phyloP scores from a whole-genome alignment of 2,113 vertebrate species.

The Sceloporus undulatus region DNA sequence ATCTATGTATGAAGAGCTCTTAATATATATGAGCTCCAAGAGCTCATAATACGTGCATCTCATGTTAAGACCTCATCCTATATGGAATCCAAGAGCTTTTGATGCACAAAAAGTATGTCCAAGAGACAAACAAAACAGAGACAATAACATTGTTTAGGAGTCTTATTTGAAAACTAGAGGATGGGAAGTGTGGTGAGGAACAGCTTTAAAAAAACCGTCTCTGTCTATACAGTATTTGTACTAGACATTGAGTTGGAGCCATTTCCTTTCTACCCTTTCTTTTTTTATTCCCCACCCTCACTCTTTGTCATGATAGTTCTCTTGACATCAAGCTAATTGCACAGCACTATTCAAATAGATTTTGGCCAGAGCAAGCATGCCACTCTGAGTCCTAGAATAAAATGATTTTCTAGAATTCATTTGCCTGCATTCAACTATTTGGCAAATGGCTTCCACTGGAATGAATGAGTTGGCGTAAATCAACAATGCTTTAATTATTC shows the following conservation, averaged over 20 bases:
- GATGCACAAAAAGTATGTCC: not conserved
- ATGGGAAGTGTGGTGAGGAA: not conserved
- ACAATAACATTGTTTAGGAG: not conserved
- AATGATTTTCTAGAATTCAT: slow-evolving; percentile 39
- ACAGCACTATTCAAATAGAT: not conserved
- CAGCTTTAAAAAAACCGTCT: slow-evolving; percentile 3
- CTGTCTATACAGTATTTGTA: not conserved
- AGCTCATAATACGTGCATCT: too few species aligned
- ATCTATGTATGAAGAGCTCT: too few species aligned
- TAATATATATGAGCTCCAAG: too few species aligned
- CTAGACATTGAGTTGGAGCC: not conserved
- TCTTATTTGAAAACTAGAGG: not conserved
- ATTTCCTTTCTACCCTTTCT: not conserved
- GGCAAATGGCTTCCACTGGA: slow-evolving; percentile 50
- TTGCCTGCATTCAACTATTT: slow-evolving; percentile 49
- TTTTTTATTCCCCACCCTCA: not conserved
- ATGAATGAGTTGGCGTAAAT: slow-evolving; percentile 48
- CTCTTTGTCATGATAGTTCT: slow-evolving; percentile 19
- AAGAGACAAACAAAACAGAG: not conserved
- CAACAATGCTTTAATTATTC: slow-evolving; percentile 51
- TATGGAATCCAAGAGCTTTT: slow-evolving; percentile 6
- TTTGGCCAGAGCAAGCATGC: slow-evolving; percentile 26
- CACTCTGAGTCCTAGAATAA: slow-evolving; percentile 25
- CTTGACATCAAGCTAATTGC: slow-evolving; percentile 1
- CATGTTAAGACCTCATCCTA: not conserved